Evolutionary conservation across 1,140 invertebrate genomes (phyloP), one percentile per base, ranked within the genome.

Genomic region (Calephelis nemesis): DNA sequence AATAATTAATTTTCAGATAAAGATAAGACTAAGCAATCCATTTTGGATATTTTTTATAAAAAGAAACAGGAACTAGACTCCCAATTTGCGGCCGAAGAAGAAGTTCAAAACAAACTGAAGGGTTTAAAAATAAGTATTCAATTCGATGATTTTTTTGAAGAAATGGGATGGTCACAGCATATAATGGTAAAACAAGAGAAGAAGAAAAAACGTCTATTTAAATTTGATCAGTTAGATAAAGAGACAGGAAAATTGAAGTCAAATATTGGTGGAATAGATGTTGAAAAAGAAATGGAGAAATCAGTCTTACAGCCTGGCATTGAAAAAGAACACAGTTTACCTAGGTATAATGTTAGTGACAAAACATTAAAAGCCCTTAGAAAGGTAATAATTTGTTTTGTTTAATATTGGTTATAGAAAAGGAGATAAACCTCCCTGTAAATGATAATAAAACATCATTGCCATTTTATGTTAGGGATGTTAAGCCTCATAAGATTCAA

Each of bases 301-400:
- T 95, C 95, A 47, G 93, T 95, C 8, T 79, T 96, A 5, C 92
- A 92, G 47, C 92, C 94, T 8, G 95, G 94, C 39, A 94, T 96
- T 78, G 96, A 96, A 77, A 93, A 94, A 78, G 75, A 94, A 30
- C 90, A 94, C 64, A 75, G 84, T 19, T 82, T 96, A 9, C 94
- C 95, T 8, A 91, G 92, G 15, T 95, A 95, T 77, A 83, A 93
- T 73, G 78, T 94, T 4, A 94, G 93, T 73, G 92, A 94, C 45
- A 94, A 91, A 72, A 93, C 89, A 82, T 83, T 95, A 62, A 93
- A 93, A 73, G 84, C 92, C 52, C 74, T 94, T 69, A 93, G 94
- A 81, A 93, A 92, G 92, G 95, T 95, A 88, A 60, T 30, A 11
- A 50, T n/a, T 60, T 62, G 13, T 39, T 50, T 30, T 62, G 5